These are phyloP conservation scores for Sebastes ruberrimus DNA, from an alignment of 2,797 vertebrate genomes.

Conservation along the genomic window DNA sequence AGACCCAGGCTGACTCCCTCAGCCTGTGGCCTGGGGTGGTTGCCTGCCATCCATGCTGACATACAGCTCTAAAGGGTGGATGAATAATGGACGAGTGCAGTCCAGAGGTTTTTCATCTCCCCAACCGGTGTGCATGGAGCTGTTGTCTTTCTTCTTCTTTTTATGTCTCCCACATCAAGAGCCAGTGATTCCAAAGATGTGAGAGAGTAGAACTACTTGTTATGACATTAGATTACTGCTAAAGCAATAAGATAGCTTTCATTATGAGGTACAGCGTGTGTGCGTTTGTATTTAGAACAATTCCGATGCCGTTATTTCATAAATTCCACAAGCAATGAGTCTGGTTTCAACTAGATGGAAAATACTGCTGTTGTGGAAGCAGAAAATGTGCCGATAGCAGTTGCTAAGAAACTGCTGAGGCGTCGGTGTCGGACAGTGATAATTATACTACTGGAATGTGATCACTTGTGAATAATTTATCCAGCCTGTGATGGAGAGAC, in stretches of 20 bases:
- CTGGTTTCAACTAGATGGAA: conserved; percentile 26
- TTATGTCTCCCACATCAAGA: conserved; percentile 20
- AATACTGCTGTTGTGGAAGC: conserved; percentile 51
- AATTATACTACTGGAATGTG: conserved; percentile 76
- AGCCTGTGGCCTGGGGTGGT: conserved; percentile 52
- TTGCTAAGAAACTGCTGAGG: conserved; percentile 83
- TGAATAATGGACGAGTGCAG: conserved; percentile 55
- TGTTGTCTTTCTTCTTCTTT: conserved; percentile 7
- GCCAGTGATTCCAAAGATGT: not conserved
- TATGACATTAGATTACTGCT: not conserved
- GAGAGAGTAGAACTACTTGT: not conserved
- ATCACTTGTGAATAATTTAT: conserved; percentile 77
- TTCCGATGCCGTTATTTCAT: conserved; percentile 13
- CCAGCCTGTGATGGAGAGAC: conserved; percentile 50
- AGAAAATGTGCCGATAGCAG: conserved; percentile 63
- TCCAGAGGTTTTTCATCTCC: conserved; percentile 46
- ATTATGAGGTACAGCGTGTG: not conserved
- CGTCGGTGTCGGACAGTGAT: conserved; percentile 70
- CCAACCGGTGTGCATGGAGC: conserved; percentile 8
- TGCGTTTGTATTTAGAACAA: conserved; percentile 14
- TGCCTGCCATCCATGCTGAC: conserved; percentile 66
- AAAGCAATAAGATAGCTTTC: not conserved
- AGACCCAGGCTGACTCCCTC: conserved; percentile 56
- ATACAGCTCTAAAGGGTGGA: conserved; percentile 52
- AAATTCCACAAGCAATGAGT: conserved; percentile 4